Base-by-base conservation (phyloP, 2,888 invertebrate genomes). In the Caenorhabditis panamensis region DNA sequence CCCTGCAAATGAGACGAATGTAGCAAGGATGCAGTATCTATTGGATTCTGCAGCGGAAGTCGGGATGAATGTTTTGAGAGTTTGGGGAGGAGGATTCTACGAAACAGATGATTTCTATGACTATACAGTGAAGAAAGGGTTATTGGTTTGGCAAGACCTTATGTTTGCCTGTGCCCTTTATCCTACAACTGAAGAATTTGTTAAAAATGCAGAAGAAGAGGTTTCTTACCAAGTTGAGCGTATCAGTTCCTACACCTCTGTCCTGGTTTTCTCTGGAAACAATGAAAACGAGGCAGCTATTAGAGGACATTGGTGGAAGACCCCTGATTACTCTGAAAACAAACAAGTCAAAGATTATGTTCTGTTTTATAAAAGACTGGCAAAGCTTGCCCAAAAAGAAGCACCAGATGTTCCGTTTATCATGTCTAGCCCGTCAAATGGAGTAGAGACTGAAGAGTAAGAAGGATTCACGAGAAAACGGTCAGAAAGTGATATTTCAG, bases 61-160 rank as follows among this genome's bases (percentile, higher is more conserved):
- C 0, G 83, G 85, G 22, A 96, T 96, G 95, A 95, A 95, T 89
- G 95, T 96, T 94, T 92, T 98, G 16, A 93, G 98, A 24, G n/a
- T 98, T 1, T 99, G 98, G 98, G 98, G 98, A 28, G 98, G 98
- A n/a, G 98, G 97, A 0, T 92, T 96, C 0, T 99, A 97, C 89
- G 97, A 97, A 91, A 94, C 94, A 0, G 95, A 97, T 86, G 93
- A 94, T 73, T 97, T 98, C 92, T 99, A 98, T 91, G 76, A 92
- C 3, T 82, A 82, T 41, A 72, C 84, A 2, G 41, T 69, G n/a
- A 18, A 78, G 53, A 78, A 95, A 62, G 98, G 98, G 0, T 94
- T 98, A 58, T 93, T 98, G 88, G 94, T 99, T 69, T 99, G 97
- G 97, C 97, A 99, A 84, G 98, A 99, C 91, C 94, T 97, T 90